phyloP scores from a whole-genome alignment of 1,140 invertebrate genomes.

The Platorchestia sp. region DNA sequence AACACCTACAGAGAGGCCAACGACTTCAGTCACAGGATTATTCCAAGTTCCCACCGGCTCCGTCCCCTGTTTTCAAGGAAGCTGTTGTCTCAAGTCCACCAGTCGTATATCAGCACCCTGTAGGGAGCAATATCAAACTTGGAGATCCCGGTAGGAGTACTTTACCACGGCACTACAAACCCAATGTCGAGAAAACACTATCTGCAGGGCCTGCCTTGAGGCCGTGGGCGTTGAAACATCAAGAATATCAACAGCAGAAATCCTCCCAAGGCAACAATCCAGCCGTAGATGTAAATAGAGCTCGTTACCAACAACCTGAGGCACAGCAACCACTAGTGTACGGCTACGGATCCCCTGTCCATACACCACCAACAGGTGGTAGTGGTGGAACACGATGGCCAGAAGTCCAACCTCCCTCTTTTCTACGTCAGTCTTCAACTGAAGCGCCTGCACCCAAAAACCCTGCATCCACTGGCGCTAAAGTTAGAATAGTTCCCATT shows the following conservation, averaged over 20 bases:
- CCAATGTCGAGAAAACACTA: not conserved
- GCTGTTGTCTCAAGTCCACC: constrained; percentile 17
- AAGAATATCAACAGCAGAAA: constrained; percentile 65
- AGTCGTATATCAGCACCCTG: constrained; percentile 4
- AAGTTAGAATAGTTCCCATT: constrained; percentile 67
- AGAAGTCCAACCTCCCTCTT: constrained; percentile 18
- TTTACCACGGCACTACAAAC: constrained; percentile 7
- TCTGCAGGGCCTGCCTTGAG: not conserved
- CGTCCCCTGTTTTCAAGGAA: constrained; percentile 23
- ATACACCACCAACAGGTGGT: not conserved
- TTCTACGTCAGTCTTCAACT: constrained; percentile 60
- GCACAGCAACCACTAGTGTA: not conserved
- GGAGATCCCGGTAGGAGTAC: constrained; percentile 18
- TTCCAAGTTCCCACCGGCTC: not conserved
- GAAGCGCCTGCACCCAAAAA: constrained; percentile 66
- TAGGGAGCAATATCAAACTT: not conserved
- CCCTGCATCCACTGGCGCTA: constrained; percentile 62
- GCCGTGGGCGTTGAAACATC: constrained; percentile 12
- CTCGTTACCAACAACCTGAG: constrained; percentile 36
- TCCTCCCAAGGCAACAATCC: not conserved
- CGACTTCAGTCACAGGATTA: constrained; percentile 20
- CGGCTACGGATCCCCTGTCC: not conserved
- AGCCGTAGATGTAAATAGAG: not conserved
- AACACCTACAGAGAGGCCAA: constrained; percentile 32
- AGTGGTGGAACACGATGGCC: not conserved